Base-by-base conservation (phyloP, 2,797 vertebrate species). In the Eulemur rubriventer region DNA sequence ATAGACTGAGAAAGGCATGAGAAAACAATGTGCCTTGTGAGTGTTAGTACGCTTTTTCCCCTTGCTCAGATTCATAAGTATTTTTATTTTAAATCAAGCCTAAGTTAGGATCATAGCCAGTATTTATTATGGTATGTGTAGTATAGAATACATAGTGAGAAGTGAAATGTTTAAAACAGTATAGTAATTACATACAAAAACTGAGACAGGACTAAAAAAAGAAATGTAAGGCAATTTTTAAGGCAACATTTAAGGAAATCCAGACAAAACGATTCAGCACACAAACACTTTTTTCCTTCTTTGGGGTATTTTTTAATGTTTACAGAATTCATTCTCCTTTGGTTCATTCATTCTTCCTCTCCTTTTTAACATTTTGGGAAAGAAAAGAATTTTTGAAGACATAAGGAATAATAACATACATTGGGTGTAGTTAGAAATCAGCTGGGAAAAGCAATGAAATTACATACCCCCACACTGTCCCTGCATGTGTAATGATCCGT, bases 71-170 rank as follows among this genome's bases (percentile, higher is more conserved):
- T 90, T 96, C 85, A 35, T 87, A 88, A 91, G 72, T 46, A 81
- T 41, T 91, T 95, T 91, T 96, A 87, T 97, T 98, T 96, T 97
- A 96, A 96, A 97, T 52, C 79, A 70, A 92, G 26, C 33, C 93
- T 96, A 80, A 96, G 41, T 81, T 90, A 93, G 79, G 84, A 82
- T 97, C 61, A 59, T 41, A 76, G 76, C 65, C 94, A 94, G 61
- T 90, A 84, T 95, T 95, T 97, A 94, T 95, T 95, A 94, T 92
- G 80, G 59, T 70, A 76, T 89, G 57, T n/a, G 57, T 93, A 91
- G 89, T 92, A 83, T 70, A 75, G 65, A 89, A 87, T 82, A 94
- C 76, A 96, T 14, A 95, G 89, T 93, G 84, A 86, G 81, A 97
- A 89, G 35, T 82, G 35, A 96, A 91, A 88, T 93, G 83, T 94